These are phyloP conservation scores for Nasonia giraulti DNA, from an alignment of 1,140 invertebrate genomes.

Conservation along the genomic window DNA sequence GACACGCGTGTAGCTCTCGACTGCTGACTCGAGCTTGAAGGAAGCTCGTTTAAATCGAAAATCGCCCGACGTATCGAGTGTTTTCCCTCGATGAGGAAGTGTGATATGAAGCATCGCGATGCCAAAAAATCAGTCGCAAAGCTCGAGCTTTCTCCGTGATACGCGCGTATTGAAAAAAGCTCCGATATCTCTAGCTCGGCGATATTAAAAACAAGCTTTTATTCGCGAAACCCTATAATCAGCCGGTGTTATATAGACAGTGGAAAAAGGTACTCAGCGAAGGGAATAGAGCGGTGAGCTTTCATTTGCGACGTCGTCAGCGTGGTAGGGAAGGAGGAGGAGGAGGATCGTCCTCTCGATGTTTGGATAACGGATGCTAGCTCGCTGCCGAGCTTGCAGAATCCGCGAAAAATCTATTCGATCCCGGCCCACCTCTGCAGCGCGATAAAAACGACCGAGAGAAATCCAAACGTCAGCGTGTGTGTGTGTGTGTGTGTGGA, in stretches of 20 bases:
- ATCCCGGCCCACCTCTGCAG: neutral
- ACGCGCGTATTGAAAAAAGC: too few relatives aligned
- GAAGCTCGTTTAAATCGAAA: too few relatives aligned
- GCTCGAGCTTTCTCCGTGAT: too few relatives aligned
- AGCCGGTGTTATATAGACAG: neutral
- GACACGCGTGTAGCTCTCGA: too few relatives aligned
- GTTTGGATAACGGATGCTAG: conserved; percentile 45
- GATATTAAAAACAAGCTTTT: neutral
- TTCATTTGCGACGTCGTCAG: conserved; percentile 34
- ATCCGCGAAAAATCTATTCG: conserved; percentile 44
- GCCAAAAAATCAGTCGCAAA: too few relatives aligned
- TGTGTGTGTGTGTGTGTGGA: neutral
- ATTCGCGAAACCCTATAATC: neutral
- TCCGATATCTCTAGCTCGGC: too few relatives aligned
- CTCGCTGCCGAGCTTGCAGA: conserved; percentile 23
- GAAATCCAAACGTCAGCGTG: neutral
- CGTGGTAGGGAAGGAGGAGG: neutral
- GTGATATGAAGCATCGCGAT: too few relatives aligned
- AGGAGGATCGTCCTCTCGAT: conserved; percentile 37
- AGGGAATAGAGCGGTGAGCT: neutral
- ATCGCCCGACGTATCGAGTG: too few relatives aligned
- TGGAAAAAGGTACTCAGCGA: neutral
- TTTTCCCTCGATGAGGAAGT: too few relatives aligned
- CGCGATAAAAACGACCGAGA: conserved; percentile 10
- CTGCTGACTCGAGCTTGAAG: too few relatives aligned